These are phyloP conservation scores for Poeciliopsis retropinna DNA, from an alignment of 2,113 vertebrate genomes.

Conservation along the genomic window DNA sequence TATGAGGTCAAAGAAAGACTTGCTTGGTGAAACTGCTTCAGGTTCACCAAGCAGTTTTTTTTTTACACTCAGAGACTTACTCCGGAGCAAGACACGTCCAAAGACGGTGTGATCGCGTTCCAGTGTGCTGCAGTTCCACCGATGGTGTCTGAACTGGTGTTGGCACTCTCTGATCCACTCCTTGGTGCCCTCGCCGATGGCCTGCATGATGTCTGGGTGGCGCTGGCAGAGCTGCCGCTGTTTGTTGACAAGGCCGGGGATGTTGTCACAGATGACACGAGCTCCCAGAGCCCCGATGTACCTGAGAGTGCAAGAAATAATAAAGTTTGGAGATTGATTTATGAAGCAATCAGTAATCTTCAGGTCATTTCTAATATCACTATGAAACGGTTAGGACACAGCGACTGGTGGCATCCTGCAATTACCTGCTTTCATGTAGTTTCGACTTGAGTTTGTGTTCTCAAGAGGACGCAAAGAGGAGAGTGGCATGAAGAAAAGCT, in stretches of 20 bases:
- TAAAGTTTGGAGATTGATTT: not conserved
- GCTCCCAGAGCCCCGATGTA: constrained; percentile 95
- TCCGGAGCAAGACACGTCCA: constrained; percentile 93
- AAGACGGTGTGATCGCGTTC: constrained; percentile 97
- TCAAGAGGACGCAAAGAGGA: constrained; percentile 20
- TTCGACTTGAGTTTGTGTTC: not conserved
- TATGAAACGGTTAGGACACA: not conserved
- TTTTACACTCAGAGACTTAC: constrained; percentile 78
- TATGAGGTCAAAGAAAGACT: not conserved
- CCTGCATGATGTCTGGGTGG: constrained; percentile 97
- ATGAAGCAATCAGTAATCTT: not conserved
- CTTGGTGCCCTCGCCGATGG: constrained; percentile 93
- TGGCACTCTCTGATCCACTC: constrained; percentile 98
- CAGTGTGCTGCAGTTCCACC: constrained; percentile 98
- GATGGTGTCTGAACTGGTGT: constrained; percentile 97
- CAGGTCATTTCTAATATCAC: not conserved
- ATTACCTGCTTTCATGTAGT: not conserved
- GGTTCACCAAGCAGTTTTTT: not conserved
- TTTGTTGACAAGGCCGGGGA: constrained; percentile 95
- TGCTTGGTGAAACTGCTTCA: not conserved
- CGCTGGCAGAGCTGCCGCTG: constrained; percentile 95
- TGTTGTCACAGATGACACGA: constrained; percentile 96
- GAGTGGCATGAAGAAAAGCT: constrained; percentile 40
- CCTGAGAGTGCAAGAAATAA: constrained; percentile 74
- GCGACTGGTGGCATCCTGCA: not conserved